Evolutionary conservation across 2,888 invertebrate species (phyloP).

Genomic region (Tachystola acroxantha): DNA sequence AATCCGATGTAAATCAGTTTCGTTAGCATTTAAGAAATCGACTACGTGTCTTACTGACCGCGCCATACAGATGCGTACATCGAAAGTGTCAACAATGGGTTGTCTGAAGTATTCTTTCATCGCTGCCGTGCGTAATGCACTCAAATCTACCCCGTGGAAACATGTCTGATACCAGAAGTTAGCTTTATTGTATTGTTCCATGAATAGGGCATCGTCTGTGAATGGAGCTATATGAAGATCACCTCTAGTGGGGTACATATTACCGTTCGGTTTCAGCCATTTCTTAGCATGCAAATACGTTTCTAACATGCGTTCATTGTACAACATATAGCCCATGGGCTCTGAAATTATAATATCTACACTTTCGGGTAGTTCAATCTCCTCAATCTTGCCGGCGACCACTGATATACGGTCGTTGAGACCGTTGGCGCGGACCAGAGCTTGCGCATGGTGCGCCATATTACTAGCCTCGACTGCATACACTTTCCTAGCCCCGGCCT

Average conservation of each 20-base stretch:
- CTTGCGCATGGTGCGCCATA: conserved; percentile 97
- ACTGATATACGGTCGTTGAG: conserved; percentile 93
- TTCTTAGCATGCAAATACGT: conserved; percentile 99
- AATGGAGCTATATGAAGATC: conserved; percentile 99
- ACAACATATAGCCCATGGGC: conserved; percentile 99
- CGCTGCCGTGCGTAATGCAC: conserved; percentile 94
- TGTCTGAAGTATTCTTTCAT: conserved; percentile 98
- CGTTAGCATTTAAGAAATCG: conserved; percentile 94
- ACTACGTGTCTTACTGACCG: conserved; percentile 95
- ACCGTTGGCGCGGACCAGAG: conserved; percentile 93
- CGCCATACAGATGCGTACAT: conserved; percentile 97
- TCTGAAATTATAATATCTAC: conserved; percentile 99
- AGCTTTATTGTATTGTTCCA: conserved; percentile 98
- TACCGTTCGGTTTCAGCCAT: conserved; percentile 94
- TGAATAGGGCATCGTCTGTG: conserved; percentile 97
- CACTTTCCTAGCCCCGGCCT: conserved; percentile 97
- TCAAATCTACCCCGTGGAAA: conserved; percentile 98
- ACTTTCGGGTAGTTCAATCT: conserved; percentile 95
- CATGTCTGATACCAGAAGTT: conserved; percentile 99
- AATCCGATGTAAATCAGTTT: conserved; percentile 96
- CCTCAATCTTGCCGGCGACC: conserved; percentile 98
- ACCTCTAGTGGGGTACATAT: conserved; percentile 98
- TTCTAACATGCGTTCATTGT: conserved; percentile 99
- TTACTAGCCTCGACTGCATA: conserved; percentile 99
- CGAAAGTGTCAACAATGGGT: conserved; percentile 99